Base-by-base conservation (phyloP, 2,888 invertebrate species). In the Clepsis dumicolana region DNA sequence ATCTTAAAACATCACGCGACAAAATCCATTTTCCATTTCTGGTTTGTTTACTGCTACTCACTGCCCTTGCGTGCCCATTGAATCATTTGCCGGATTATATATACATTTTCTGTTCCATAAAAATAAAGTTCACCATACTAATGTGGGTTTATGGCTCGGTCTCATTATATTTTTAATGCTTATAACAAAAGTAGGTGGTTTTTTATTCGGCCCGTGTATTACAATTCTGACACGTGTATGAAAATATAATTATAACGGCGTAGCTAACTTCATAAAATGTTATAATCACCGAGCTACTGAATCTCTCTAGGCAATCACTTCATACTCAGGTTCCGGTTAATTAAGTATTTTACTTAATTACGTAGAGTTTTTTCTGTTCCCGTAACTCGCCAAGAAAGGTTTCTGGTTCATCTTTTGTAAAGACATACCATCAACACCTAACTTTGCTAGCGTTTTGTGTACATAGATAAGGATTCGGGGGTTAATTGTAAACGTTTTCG, bases 41-140 rank as follows among this genome's bases (percentile, higher is more conserved):
- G 50, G 25, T 56, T 32, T 35, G 24, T 54, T 53, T 35, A 41
- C n/a, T 65, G 57, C 70, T 66, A 84, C n/a, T n/a, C n/a, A n/a
- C 86, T 81, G 84, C 77, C 77, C 76, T 84, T 84, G 83, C 90
- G 88, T 90, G 91, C 84, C 81, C 77, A 75, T 77, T 73, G 76
- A 80, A 81, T 82, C 81, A 81, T 79, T 85, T 82, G 75, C 72
- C 79, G 88, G 91, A 90, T 91, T 90, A 91, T 76, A 76, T 81
- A 85, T 44, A 44, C 8, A 14, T 16, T 82, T 84, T 85, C 83
- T 80, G 79, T 82, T 81, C 80, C 79, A 88, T 86, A 88, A 90
- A 89, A 85, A 84, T 83, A 85, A 82, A 81, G 78, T 82, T 78
- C 78, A 82, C 83, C 82, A 85, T 82, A 80, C 81, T 81, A 81